Evolutionary conservation across 2,797 vertebrate genomes (phyloP).

Genomic region (Cercopithecus petaurista): DNA sequence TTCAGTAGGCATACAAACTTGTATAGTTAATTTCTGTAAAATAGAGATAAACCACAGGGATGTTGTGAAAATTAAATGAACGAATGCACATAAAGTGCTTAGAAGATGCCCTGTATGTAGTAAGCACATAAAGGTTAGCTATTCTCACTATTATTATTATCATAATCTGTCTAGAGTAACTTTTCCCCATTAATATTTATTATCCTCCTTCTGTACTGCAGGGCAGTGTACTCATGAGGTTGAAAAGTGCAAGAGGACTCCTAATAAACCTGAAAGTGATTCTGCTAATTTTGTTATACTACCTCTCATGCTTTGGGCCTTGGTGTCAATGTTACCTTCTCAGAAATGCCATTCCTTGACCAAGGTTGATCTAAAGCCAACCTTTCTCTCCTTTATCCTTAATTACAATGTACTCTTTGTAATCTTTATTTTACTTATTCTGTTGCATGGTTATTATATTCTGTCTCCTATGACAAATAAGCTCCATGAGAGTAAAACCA

Average conservation of each 20-base stretch:
- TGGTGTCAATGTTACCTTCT: neutral
- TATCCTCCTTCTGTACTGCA: neutral
- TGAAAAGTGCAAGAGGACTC: neutral
- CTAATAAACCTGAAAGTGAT: neutral
- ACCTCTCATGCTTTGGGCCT: neutral
- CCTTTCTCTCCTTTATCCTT: neutral
- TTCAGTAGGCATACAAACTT: neutral
- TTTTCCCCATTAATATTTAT: neutral
- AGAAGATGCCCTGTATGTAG: neutral
- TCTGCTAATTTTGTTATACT: neutral
- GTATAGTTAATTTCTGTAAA: neutral
- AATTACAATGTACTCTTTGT: neutral
- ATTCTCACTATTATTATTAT: neutral
- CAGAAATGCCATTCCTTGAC: neutral
- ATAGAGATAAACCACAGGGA: neutral
- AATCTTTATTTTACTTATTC: neutral
- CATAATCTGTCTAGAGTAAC: neutral
- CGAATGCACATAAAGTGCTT: neutral
- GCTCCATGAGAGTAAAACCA: neutral
- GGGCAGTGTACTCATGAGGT: neutral
- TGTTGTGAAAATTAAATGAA: neutral
- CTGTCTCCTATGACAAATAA: neutral
- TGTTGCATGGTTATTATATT: neutral
- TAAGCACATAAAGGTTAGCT: neutral
- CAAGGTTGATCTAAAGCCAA: neutral